Evolutionary conservation across 92 coral and sea anemone genomes (phyloP).

Genomic region (Epizoanthus stellaris): DNA sequence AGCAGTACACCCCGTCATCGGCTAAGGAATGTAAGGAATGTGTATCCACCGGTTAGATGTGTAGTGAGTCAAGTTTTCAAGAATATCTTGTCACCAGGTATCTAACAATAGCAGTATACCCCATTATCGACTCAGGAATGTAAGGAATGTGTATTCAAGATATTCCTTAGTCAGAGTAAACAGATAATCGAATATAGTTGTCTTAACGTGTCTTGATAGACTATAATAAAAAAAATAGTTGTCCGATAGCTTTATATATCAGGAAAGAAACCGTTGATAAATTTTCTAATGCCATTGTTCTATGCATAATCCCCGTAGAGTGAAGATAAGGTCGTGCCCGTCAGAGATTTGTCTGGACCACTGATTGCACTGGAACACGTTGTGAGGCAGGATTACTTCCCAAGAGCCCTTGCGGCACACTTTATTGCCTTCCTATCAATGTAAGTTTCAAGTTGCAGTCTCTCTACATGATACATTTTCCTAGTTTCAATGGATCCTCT

Average conservation of each 20-base stretch:
- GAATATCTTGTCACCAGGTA: no score
- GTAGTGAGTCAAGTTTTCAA: no score
- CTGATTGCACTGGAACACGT: conserved; percentile 82
- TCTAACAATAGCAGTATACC: no score
- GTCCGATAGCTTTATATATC: not conserved
- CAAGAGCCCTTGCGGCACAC: conserved; percentile 79
- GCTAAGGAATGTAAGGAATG: no score
- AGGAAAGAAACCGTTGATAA: not conserved
- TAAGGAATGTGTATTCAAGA: no score
- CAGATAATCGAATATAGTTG: not conserved
- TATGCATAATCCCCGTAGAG: conserved; percentile 60
- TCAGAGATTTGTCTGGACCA: conserved; percentile 83
- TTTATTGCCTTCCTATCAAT: conserved; percentile 87
- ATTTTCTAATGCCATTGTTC: not conserved
- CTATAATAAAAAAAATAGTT: not conserved
- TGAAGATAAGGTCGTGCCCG: conserved; percentile 86
- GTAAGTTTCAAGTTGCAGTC: conserved; percentile 53
- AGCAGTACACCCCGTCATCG: no score
- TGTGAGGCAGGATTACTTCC: conserved; percentile 87
- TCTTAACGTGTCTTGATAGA: not conserved
- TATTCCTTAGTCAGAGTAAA: no score
- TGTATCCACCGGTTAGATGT: no score
- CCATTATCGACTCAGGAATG: no score
- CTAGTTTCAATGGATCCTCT: not conserved
- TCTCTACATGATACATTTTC: no score